These are phyloP conservation scores for Coryphaenoides rupestris DNA, from an alignment of 2,113 vertebrate genomes.

Conservation along the genomic window DNA sequence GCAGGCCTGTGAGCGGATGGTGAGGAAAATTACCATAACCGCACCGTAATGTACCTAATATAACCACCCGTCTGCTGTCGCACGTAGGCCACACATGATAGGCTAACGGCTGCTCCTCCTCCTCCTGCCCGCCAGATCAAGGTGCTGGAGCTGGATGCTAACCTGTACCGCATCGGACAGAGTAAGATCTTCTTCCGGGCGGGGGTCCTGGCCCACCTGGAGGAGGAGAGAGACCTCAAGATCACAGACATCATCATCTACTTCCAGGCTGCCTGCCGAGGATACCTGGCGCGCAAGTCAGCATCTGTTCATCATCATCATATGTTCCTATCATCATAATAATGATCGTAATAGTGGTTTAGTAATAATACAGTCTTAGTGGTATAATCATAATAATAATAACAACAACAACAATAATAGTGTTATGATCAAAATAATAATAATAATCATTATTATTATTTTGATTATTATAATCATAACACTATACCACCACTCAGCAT, in stretches of 20 bases:
- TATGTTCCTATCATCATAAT: too few relatives aligned
- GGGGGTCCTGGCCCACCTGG: constrained; percentile 94
- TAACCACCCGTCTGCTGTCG: background rate
- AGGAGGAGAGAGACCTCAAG: constrained; percentile 97
- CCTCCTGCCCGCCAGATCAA: constrained; percentile 77
- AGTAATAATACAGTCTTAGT: too few relatives aligned
- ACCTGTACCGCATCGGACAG: constrained; percentile 94
- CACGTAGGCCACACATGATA: background rate
- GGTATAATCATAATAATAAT: too few relatives aligned
- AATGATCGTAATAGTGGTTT: too few relatives aligned
- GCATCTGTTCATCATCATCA: constrained; percentile 7
- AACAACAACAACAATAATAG: too few relatives aligned
- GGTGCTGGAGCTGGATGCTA: constrained; percentile 92
- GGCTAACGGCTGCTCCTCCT: background rate
- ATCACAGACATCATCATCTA: constrained; percentile 98
- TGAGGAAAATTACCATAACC: constrained; percentile 48
- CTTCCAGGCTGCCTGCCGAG: constrained; percentile 97
- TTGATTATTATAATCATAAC: too few relatives aligned
- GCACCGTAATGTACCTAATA: too few relatives aligned
- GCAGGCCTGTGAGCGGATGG: constrained; percentile 95
- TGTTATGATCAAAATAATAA: too few relatives aligned
- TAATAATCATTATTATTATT: too few relatives aligned
- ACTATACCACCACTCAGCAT: too few relatives aligned
- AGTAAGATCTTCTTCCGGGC: constrained; percentile 98
- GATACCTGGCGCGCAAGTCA: constrained; percentile 94